Percentiles rank a stretch among this genome's conserved stretches.
These are phyloP conservation scores for Drosophila barbarae DNA, from an alignment of 2,888 invertebrate genomes.

Conservation along the genomic window DNA sequence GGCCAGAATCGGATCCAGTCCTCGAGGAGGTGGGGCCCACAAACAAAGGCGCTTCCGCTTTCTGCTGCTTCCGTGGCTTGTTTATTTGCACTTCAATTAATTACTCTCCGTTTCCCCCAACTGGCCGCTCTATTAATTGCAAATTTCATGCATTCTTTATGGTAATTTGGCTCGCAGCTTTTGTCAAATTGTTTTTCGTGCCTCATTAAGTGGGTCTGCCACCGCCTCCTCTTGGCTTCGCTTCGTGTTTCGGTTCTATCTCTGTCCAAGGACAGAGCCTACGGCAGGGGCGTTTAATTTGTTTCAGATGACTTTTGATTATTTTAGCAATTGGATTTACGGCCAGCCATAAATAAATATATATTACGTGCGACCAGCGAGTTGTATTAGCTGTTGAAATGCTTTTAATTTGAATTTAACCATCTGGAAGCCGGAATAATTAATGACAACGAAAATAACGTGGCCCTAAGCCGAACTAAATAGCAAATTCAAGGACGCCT, in stretches of 20 bases:
- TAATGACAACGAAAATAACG: slow-evolving; percentile 22
- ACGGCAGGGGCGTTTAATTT: slow-evolving; percentile 33
- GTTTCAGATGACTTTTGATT: slow-evolving; percentile 52
- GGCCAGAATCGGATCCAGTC: not conserved
- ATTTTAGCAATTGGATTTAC: slow-evolving; percentile 47
- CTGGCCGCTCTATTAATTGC: slow-evolving; percentile 44
- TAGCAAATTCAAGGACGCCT: slow-evolving; percentile 7
- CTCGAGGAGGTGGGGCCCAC: not conserved
- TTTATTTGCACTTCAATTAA: slow-evolving; percentile 51
- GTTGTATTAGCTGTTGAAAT: slow-evolving; percentile 55
- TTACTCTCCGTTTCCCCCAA: slow-evolving; percentile 28
- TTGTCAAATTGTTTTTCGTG: slow-evolving; percentile 60
- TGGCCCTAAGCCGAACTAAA: slow-evolving; percentile 6
- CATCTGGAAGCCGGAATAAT: slow-evolving; percentile 28
- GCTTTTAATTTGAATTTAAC: slow-evolving; percentile 25
- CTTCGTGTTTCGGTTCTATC: slow-evolving; percentile 1
- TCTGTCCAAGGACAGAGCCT: slow-evolving; percentile 6
- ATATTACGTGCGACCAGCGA: slow-evolving; percentile 36
- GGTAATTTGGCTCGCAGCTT: slow-evolving; percentile 51
- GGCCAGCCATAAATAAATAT: slow-evolving; percentile 41
- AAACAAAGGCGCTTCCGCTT: slow-evolving; percentile 18
- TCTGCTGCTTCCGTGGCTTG: slow-evolving; percentile 23
- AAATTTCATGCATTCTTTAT: slow-evolving; percentile 55
- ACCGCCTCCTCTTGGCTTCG: not conserved
- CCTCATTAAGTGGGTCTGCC: slow-evolving; percentile 45